Evolutionary conservation across 2,113 vertebrate species (phyloP).

Genomic region (Cyprichromis sp.): DNA sequence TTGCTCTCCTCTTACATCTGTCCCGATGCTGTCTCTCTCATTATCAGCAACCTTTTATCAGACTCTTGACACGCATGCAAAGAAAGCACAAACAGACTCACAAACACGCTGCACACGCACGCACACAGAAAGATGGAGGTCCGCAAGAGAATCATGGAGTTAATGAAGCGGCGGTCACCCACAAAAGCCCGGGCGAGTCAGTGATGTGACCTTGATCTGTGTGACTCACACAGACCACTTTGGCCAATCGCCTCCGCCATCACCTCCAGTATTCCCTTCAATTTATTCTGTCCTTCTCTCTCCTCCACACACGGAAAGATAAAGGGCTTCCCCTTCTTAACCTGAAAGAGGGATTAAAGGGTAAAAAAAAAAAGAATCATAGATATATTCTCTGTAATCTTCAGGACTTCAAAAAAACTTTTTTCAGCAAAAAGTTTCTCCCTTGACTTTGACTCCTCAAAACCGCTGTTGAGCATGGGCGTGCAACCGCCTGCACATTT

Average conservation of each 20-base stretch:
- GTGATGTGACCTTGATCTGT: conserved; percentile 20
- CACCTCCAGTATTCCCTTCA: background rate
- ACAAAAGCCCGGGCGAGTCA: background rate
- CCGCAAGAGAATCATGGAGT: background rate
- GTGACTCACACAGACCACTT: background rate
- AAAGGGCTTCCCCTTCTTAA: conserved; percentile 30
- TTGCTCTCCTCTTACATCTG: background rate
- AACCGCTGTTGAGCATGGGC: background rate
- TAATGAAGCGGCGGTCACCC: conserved; percentile 33
- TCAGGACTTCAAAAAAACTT: background rate
- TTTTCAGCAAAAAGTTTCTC: background rate
- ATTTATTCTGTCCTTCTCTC: background rate
- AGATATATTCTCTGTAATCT: conserved; percentile 53
- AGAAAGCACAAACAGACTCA: background rate
- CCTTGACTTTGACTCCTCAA: background rate
- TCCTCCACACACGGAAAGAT: conserved; percentile 1
- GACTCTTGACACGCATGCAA: background rate
- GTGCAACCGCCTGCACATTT: conserved; percentile 2
- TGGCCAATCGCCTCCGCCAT: background rate
- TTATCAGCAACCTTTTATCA: conserved; percentile 21
- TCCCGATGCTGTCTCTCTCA: conserved; percentile 1
- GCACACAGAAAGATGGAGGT: background rate
- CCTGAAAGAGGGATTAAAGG: conserved; percentile 45
- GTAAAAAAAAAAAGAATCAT: conserved; percentile 1
- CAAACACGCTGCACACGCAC: background rate